Evolutionary conservation across 2,113 vertebrate species (phyloP).

Genomic region (Bubo blakistoni): DNA sequence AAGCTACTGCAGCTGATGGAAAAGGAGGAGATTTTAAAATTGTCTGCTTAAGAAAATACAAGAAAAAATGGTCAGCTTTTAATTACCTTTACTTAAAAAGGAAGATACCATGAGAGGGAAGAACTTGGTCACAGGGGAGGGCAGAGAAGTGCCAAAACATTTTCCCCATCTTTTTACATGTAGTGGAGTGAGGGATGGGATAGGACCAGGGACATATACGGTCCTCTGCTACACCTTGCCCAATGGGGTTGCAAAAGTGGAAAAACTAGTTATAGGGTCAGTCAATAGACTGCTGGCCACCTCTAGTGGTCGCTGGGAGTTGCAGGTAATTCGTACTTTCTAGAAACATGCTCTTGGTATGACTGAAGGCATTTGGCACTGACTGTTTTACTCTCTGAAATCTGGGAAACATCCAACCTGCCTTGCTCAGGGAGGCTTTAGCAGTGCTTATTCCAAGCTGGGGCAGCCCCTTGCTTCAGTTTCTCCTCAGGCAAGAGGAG

Average conservation of each 20-base stretch:
- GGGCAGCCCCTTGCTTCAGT: neutral
- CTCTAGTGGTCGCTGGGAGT: neutral
- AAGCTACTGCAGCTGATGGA: neutral
- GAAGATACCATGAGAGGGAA: neutral
- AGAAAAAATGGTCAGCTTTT: neutral
- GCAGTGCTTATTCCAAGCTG: neutral
- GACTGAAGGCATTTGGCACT: neutral
- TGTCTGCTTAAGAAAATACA: neutral
- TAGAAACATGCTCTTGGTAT: neutral
- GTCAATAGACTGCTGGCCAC: conserved; percentile 14
- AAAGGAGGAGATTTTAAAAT: neutral
- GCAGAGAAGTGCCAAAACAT: neutral
- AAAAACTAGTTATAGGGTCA: neutral
- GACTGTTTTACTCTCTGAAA: neutral
- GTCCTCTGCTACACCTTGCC: neutral
- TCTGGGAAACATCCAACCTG: neutral
- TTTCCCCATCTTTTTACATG: neutral
- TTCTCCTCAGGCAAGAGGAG: neutral
- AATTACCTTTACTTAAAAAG: neutral
- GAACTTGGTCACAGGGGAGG: neutral
- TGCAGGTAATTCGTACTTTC: neutral
- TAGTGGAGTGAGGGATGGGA: neutral
- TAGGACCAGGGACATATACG: neutral
- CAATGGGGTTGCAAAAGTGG: neutral
- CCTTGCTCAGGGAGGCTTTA: neutral